Conservation (phyloP, 2,888 invertebrate genomes). For the Eulithis testata region DNA sequence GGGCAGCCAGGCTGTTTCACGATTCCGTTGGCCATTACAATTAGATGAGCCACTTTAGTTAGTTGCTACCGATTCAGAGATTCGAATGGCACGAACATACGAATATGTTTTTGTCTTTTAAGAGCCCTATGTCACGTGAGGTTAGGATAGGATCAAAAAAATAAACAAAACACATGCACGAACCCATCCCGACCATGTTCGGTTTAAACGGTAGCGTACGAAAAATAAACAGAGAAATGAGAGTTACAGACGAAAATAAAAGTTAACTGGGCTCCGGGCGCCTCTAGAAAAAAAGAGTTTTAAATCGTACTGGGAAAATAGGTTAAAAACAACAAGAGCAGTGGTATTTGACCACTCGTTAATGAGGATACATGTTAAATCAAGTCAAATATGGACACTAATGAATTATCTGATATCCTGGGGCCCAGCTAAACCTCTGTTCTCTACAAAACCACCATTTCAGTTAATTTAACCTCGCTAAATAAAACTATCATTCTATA, state of each 20-base stretch:
- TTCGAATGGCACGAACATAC: conserved; percentile 34
- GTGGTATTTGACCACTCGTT: conserved; percentile 47
- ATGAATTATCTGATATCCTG: conserved; percentile 59
- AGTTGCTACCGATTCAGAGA: conserved; percentile 62
- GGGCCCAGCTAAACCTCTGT: conserved; percentile 41
- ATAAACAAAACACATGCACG: conserved; percentile 62
- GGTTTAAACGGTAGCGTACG: conserved; percentile 68
- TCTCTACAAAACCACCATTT: conserved; percentile 53
- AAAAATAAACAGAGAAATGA: conserved; percentile 61
- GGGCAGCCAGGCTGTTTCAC: conserved; percentile 58
- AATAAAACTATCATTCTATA: conserved; percentile 27
- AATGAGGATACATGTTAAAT: conserved; percentile 62
- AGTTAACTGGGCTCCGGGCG: conserved; percentile 53
- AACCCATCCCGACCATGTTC: conserved; percentile 68
- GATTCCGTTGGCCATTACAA: conserved; percentile 62
- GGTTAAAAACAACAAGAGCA: conserved; percentile 45
- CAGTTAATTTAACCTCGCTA: conserved; percentile 18
- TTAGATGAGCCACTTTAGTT: conserved; percentile 60
- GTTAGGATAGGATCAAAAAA: conserved; percentile 47
- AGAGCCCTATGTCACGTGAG: conserved; percentile 34
- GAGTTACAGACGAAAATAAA: conserved; percentile 63
- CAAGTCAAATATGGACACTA: conserved; percentile 42
- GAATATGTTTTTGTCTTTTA: conserved; percentile 37
- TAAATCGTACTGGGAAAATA: conserved; percentile 55
- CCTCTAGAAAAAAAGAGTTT: conserved; percentile 49